phyloP scores from a whole-genome alignment of 2,888 invertebrate species.

The Onthophagus sagittarius region DNA sequence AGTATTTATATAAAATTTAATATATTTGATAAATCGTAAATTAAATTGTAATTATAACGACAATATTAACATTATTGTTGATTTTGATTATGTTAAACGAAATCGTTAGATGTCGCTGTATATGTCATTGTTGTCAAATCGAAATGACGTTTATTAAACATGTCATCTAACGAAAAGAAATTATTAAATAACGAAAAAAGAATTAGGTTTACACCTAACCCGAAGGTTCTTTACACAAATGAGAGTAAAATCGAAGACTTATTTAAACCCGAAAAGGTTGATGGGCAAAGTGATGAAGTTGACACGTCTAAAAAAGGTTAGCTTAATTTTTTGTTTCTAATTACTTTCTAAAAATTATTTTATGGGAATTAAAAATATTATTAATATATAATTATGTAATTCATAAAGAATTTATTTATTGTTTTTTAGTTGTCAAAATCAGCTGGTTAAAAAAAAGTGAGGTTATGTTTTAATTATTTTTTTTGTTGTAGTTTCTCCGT shows the following conservation, averaged over 20 bases:
- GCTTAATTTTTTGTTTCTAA: slow-evolving; percentile 5
- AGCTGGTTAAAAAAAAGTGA: not conserved
- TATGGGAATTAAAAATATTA: not conserved
- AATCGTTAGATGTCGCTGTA: not conserved
- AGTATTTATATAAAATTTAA: not conserved
- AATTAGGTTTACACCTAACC: slow-evolving; percentile 50
- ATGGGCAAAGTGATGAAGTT: slow-evolving; percentile 32
- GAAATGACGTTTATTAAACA: slow-evolving; percentile 29
- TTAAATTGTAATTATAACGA: no score
- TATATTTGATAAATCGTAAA: no score
- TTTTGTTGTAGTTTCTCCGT: slow-evolving; percentile 39
- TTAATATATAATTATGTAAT: not conserved
- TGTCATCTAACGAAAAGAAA: slow-evolving; percentile 27
- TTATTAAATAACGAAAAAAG: slow-evolving; percentile 42
- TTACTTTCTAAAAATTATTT: not conserved
- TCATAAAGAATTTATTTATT: not conserved
- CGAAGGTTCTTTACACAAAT: slow-evolving; percentile 44
- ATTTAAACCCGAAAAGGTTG: slow-evolving; percentile 36
- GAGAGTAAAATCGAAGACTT: slow-evolving; percentile 47
- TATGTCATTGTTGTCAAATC: slow-evolving; percentile 3
- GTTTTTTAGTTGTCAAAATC: not conserved
- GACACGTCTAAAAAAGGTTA: slow-evolving; percentile 38
- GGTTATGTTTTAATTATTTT: slow-evolving; percentile 9
- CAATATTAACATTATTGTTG: not conserved
- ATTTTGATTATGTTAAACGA: not conserved